Evolutionary conservation across 2,888 invertebrate species (phyloP), one percentile per base, ranked within the genome.

Genomic region (Cryptus armator): DNA sequence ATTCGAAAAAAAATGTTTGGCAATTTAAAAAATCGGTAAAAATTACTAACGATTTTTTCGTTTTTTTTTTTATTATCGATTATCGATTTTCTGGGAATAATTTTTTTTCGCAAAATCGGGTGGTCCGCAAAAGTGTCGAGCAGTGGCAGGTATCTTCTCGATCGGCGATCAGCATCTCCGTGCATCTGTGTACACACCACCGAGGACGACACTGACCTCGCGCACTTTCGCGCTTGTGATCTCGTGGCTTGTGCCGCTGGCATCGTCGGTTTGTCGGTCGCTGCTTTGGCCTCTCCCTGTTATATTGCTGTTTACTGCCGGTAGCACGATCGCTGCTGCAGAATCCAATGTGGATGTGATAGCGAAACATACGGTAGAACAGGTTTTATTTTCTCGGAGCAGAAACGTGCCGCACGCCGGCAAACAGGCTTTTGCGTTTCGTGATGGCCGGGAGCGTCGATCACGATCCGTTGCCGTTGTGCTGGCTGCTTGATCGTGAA

Each of bases 121-220:
- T 14, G 4, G 59, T 59, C 59, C 14, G 5, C 12, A 29, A 14
- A 24, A 59, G 29, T 10, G 56, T 10, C 56, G 4, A 19, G 24
- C 24, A 53, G 10, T 9, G 14, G 53, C 37, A 16, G 64, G 64
- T 6, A 66, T 43, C 64, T 43, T 43, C 19, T 43, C 64, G 64
- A 43, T 16, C 37, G 16, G 43, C 16, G 64, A 66, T 10, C 7
- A 16, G 7, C n/a, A 9, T 24, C 29, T 29, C 32, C 29, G 43
- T n/a, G 37, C 67, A 24, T 32, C n/a, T 32, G 44, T 46, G 68
- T 59, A 53, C 43, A 46, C 5, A 32, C 59, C 32, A 5, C 72
- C 44, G 80, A 29, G 81, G 79, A 44, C 84, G 86, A 86, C 87
- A 87, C 88, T 88, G 88, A 88, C 87, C 88, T 88, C 86, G 85